Base-by-base conservation (phyloP, 2,888 invertebrate species). In the Anodontia alba region DNA sequence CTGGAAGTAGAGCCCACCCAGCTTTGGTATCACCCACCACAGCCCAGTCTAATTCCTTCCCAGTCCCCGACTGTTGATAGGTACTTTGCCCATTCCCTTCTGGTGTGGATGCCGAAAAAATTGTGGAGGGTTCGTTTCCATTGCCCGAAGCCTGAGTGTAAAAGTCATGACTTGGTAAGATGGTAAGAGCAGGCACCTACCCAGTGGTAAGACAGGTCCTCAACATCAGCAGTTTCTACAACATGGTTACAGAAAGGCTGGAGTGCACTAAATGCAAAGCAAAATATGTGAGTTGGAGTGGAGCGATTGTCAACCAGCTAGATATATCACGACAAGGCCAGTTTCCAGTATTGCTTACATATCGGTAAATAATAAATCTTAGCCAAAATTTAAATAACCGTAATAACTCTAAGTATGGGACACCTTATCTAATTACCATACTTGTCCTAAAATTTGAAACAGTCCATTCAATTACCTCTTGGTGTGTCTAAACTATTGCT, bases 271-370 rank as follows among this genome's bases (percentile, higher is more conserved):
- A 23, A 29, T 82, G 84, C 68, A 69, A 70, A 17, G 38, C 23
- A 43, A 78, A 62, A 20, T 67, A 46, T 31, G 62, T 80, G 20
- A 51, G 43, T 15, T 86, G 86, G 87, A 76, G 72, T 33, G 20
- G 57, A 10, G 49, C 46, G 10, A 62, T 88, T 3, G 23, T 88
- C 20, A n/a, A 57, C 17, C 87, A 88, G 71, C 80, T 86, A 51
- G 84, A 87, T 36, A 23, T 75, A 12, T 84, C 78, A 15, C 86
- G 80, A 49, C 68, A 73, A n/a, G 3, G 70, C 29, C 80, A 71
- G 76, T 87, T 88, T 54, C 84, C 87, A 12, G 74, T 57, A n/a
- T 23, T 86, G 20, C 72, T 87, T 5, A 88, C 87, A 1, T 75
- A 84, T 68, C 29, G 36, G 80, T 80, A 33, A 75, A 72, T 76